Evolutionary conservation across 2,113 vertebrate genomes (phyloP).

Genomic region (Narcine bancroftii): DNA sequence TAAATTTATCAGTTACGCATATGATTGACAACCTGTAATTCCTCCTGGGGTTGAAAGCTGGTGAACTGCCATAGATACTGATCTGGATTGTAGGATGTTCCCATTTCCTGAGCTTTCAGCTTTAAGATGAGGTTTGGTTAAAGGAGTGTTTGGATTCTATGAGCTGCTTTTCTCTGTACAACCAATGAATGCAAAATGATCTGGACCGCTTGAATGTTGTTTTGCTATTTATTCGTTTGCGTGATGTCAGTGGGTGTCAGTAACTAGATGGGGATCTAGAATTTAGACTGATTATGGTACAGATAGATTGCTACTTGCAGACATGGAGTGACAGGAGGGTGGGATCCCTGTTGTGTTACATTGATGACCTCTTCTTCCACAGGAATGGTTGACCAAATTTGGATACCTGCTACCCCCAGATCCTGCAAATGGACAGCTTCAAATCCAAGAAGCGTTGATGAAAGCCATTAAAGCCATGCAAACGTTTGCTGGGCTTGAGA

Average conservation of each 20-base stretch:
- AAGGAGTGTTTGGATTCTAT: neutral
- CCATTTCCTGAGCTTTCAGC: neutral
- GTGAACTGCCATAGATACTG: neutral
- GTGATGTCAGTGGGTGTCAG: no score
- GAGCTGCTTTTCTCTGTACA: neutral
- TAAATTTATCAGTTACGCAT: neutral
- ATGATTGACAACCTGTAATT: neutral
- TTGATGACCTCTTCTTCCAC: slow-evolving; percentile 36
- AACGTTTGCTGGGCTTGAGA: slow-evolving; percentile 79
- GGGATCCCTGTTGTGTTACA: no score
- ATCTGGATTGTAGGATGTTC: neutral
- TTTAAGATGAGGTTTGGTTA: neutral
- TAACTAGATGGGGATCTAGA: no score
- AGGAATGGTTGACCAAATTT: slow-evolving; percentile 93
- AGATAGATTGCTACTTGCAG: neutral
- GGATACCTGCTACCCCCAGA: slow-evolving; percentile 85
- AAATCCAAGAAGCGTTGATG: slow-evolving; percentile 79
- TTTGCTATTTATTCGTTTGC: no score
- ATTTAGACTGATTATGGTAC: no score
- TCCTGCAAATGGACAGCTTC: slow-evolving; percentile 71
- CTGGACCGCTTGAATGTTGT: neutral
- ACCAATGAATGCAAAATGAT: neutral
- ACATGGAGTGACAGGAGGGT: neutral
- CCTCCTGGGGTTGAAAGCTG: neutral
- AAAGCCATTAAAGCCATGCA: slow-evolving; percentile 90